Evolutionary conservation across 92 coral and sea anemone species (phyloP), one percentile per base, ranked within the genome.

Genomic region (Bergia sp.): DNA sequence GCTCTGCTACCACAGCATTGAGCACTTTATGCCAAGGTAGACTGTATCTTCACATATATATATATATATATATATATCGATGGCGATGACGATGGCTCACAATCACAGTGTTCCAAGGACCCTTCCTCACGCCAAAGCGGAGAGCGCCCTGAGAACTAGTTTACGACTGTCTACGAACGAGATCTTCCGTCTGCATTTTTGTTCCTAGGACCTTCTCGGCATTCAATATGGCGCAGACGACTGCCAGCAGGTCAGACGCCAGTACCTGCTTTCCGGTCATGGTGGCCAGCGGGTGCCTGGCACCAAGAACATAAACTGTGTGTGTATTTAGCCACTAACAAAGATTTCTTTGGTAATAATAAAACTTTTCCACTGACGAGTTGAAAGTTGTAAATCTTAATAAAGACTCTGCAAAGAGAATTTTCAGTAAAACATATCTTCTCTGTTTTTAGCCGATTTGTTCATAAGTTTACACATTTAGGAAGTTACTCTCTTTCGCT

Each of bases 231-330:
- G 18, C 15, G 16, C 18, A 11, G 16, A 53, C 58, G 1, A 53
- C 3, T 18, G 58, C n/a, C 12, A 61, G 8, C 69, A 61, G 69
- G 69, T 61, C 69, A 61, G 69, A 18, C 69, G n/a, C 29, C n/a
- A 79, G 15, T 11, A 79, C 82, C 82, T 79, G 82, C 82, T 49
- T 13, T 29, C 66, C 66, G 43, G 11, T 45, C 82, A 78, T 78
- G 82, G 82, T 45, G 58, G 64, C 36, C 58, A 78, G 82, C 57
- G 82, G 82, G 82, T 49, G 41, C 58, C 82, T 21, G 58, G 7
- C 37, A 78, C 37, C 42, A 23, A 3, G 58, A 21, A 66, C 82
- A 23, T 36, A 79, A n/a, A 79, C 82, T 9, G 15, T 37, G n/a
- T 3, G 7, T n/a, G 66, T 79, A 44, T 76, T 39, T 76, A 18